Evolutionary conservation across 2,888 invertebrate genomes (phyloP), one percentile per base, ranked within the genome.

Genomic region (Trissonchulus sp.): DNA sequence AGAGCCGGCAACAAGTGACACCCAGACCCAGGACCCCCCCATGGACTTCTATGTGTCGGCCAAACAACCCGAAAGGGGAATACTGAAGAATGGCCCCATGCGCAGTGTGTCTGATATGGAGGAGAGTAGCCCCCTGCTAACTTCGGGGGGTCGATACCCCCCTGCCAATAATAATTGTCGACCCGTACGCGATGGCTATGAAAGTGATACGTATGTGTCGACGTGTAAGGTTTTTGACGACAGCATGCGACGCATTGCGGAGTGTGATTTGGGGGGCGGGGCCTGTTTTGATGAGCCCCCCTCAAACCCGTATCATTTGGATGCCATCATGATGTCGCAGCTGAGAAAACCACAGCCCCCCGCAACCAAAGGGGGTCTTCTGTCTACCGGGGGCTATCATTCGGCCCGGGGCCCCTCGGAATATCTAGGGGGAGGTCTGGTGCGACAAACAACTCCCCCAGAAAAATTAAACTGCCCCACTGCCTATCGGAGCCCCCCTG

Each of bases 41-140:
- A 15, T 23, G 8, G 48, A 15, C 8, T 8, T 15, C 8, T 48
- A 15, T 8, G 48, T 48, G 8, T 48, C 48, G 8, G 15, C 3
- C 71, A 28, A 38, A 28, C 72, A n/a, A 23, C 74, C 74, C 62
- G 74, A 76, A 1, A 60, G 76, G 1, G 74, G 76, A 30, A 76
- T 76, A 33, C 72, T 74, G 35, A 74, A 74, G 76, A 75, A 73
- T 73, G 30, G 65, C 8, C 65, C 65, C 3, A 31, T 63, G 65
- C 65, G 28, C 28, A 63, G 65, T 63, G n/a, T 28, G 30, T 63
- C 65, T 8, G 65, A 63, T 3, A 3, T 31, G 15, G 65, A 63
- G 15, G 65, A 15, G 15, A 23, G 48, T 48, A 23, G 48, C 48
- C 23, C 23, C 8, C 48, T 15, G 8, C 8, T 8, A 23, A 48